Evolutionary conservation across 1,140 invertebrate genomes (phyloP).

Genomic region (Neodiprion lecontei): DNA sequence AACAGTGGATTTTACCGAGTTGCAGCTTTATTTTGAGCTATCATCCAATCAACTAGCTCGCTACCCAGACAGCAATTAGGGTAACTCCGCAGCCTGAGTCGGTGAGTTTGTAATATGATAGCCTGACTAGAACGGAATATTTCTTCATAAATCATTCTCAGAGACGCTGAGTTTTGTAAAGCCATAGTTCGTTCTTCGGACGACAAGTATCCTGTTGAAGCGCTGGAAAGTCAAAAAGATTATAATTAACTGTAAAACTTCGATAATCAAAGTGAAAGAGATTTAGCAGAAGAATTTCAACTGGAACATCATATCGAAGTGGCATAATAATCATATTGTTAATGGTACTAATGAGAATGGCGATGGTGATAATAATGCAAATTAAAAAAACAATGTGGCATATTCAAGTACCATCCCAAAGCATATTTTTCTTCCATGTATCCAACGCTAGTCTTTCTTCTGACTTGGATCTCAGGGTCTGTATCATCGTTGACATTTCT

Average conservation of each 20-base stretch:
- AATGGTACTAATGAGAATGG: too few species aligned
- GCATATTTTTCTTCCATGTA: constrained; percentile 83
- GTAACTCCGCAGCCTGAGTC: constrained; percentile 72
- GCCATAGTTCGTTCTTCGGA: constrained; percentile 70
- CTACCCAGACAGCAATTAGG: constrained; percentile 74
- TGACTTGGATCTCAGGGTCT: constrained; percentile 43
- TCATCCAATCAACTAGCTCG: constrained; percentile 80
- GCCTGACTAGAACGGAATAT: constrained; percentile 69
- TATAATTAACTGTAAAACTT: constrained; percentile 16
- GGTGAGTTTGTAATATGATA: constrained; percentile 69
- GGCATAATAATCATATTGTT: constrained; percentile 5
- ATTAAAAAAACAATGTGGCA: too few species aligned
- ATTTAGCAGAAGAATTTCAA: neutral
- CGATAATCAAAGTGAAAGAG: constrained; percentile 19
- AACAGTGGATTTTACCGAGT: constrained; percentile 44
- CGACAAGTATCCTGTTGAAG: constrained; percentile 60
- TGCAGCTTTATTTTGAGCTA: constrained; percentile 73
- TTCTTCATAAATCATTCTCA: constrained; percentile 77
- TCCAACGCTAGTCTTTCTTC: constrained; percentile 72
- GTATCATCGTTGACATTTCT: constrained; percentile 40
- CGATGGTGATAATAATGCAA: too few species aligned
- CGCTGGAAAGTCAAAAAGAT: constrained; percentile 40
- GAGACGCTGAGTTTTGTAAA: constrained; percentile 75
- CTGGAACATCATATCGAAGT: neutral
- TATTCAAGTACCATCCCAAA: constrained; percentile 55